Evolutionary conservation across 2,888 invertebrate species (phyloP).

Genomic region (Drosophila bunnanda): DNA sequence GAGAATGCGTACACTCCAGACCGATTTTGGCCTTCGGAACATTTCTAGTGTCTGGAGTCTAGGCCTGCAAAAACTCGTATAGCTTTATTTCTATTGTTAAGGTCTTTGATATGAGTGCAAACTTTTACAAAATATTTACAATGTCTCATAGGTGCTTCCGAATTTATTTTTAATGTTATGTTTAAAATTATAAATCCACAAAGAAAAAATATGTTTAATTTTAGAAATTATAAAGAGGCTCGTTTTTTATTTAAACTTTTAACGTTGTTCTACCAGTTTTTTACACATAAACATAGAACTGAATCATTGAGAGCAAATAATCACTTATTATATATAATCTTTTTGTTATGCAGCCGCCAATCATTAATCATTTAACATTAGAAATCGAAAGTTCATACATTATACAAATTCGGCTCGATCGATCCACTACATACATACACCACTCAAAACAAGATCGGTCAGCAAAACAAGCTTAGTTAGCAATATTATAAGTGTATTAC

Average conservation of each 20-base stretch:
- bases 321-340: constrained; percentile 60
- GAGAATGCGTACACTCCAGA: not conserved
- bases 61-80: not conserved
- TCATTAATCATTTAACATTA: constrained; percentile 21
- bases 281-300: constrained; percentile 72
- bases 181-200: no score
- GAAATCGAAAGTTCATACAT: constrained; percentile 44
- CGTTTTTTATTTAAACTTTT: constrained; percentile 57
- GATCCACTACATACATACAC: constrained; percentile 37
- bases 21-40: not conserved
- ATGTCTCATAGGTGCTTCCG: not conserved
- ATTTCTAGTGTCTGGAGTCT: no score
- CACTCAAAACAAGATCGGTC: constrained; percentile 39
- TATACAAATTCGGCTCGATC: constrained; percentile 33
- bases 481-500: constrained; percentile 12
- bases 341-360: constrained; percentile 54
- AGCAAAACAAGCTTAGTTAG: constrained; percentile 7
- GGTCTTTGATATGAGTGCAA: constrained; percentile 13
- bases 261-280: constrained; percentile 60
- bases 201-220: constrained; percentile 20
- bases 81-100: not conserved
- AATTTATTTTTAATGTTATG: no score
- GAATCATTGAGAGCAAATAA: constrained; percentile 70
- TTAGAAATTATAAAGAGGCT: constrained; percentile 68
- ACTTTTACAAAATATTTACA: constrained; percentile 74